A percentile compares a stretch with the other conserved stretches of the same genome.
Evolutionary conservation across 2,113 vertebrate species (phyloP).

Genomic region (Ptyas mucosa): DNA sequence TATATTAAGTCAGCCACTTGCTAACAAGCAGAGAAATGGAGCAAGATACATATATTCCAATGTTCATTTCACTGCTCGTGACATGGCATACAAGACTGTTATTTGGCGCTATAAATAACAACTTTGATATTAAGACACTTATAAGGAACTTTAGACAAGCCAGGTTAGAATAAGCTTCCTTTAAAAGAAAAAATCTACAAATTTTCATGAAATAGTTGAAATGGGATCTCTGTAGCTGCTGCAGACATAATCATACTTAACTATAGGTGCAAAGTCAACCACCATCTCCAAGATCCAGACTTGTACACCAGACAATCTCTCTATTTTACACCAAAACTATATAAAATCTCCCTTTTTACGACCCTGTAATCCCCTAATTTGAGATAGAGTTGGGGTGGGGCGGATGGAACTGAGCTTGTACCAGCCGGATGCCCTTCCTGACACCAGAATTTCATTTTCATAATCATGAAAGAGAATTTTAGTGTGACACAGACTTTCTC

Average conservation of each 20-base stretch:
- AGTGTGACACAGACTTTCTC: background rate
- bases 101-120: slow-evolving; percentile 1
- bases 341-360: background rate
- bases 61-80: slow-evolving; percentile 4
- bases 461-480: background rate
- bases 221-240: background rate
- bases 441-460: background rate
- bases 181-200: slow-evolving; percentile 1
- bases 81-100: background rate
- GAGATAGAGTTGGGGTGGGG: background rate
- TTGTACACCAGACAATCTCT: background rate
- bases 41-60: slow-evolving; percentile 8
- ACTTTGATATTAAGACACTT: background rate
- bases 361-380: background rate
- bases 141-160: background rate
- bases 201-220: slow-evolving; percentile 11
- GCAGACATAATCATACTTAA: background rate
- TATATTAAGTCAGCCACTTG: slow-evolving; percentile 31
- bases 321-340: background rate
- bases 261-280: background rate
- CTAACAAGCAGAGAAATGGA: slow-evolving; percentile 24
- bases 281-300: background rate
- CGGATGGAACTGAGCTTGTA: background rate
- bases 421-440: background rate
- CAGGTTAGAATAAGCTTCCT: slow-evolving; percentile 21